phyloP scores from a whole-genome alignment of 2,888 invertebrate species.

The Gandaritis pyraliata region DNA sequence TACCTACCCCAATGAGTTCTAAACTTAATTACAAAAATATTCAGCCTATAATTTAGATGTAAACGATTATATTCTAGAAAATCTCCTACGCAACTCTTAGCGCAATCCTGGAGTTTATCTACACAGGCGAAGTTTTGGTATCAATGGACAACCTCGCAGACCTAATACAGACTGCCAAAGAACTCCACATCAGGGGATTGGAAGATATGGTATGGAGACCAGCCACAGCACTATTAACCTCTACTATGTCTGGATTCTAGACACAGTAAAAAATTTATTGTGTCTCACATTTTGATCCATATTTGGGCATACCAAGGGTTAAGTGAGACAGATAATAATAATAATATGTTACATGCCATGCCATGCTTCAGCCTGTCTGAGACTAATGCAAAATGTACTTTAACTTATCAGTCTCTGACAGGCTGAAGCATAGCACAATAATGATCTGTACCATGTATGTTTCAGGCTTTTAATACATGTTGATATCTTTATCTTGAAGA shows the following conservation, averaged over 20 bases:
- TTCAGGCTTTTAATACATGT: neutral
- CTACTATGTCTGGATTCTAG: no score
- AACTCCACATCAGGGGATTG: slow-evolving; percentile 70
- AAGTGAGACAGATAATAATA: no score
- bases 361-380: no score
- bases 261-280: no score
- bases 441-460: neutral
- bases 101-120: slow-evolving; percentile 70
- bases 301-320: no score
- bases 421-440: neutral
- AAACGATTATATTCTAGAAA: slow-evolving; percentile 64
- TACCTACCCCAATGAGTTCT: no score
- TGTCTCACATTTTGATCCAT: no score
- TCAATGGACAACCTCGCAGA: slow-evolving; percentile 59
- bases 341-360: no score
- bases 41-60: no score
- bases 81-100: slow-evolving; percentile 66
- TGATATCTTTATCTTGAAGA: neutral
- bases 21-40: no score
- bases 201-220: slow-evolving; percentile 60
- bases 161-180: slow-evolving; percentile 67
- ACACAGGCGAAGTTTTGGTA: slow-evolving; percentile 71
- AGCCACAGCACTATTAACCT: neutral
- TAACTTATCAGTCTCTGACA: no score
- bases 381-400: no score